Evolutionary conservation across 2,888 invertebrate species (phyloP).

Genomic region (Cerceris rybyensis): DNA sequence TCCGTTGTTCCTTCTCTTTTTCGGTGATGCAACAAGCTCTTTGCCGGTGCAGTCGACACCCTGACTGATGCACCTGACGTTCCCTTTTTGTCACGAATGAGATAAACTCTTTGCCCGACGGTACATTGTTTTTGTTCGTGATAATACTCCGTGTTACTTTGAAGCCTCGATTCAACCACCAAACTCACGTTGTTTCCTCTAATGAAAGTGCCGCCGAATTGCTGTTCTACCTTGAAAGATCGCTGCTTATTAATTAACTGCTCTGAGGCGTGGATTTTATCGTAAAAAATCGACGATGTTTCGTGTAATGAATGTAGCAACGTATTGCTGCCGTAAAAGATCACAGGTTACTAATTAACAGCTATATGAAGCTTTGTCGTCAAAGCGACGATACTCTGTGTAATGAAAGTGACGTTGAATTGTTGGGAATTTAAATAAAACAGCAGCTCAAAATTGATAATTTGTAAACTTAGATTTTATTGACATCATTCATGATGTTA

Average conservation of each 20-base stretch:
- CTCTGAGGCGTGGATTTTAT: too few species aligned
- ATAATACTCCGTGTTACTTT: background rate
- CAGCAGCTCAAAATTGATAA: too few species aligned
- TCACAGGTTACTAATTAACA: too few species aligned
- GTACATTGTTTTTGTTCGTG: conserved; percentile 10
- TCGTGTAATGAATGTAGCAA: too few species aligned
- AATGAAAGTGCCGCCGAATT: background rate
- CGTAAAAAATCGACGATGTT: too few species aligned
- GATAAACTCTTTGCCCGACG: conserved; percentile 4
- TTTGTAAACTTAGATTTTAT: too few species aligned
- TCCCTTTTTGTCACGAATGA: background rate
- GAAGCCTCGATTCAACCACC: background rate
- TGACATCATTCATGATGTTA: too few species aligned
- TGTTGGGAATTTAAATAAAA: too few species aligned
- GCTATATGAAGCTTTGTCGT: too few species aligned
- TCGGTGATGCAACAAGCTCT: background rate
- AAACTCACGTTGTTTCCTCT: background rate
- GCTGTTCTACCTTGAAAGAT: too few species aligned
- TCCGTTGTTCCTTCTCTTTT: background rate
- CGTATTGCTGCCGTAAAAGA: too few species aligned
- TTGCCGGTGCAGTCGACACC: background rate
- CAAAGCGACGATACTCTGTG: background rate
- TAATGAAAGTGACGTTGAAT: background rate
- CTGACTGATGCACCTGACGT: conserved; percentile 14
- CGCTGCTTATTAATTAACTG: too few species aligned